Percentiles rank a stretch among this genome's conserved stretches.
These are phyloP conservation scores for Trematocara variabile DNA, from an alignment of 2,113 vertebrate species.

Conservation along the genomic window DNA sequence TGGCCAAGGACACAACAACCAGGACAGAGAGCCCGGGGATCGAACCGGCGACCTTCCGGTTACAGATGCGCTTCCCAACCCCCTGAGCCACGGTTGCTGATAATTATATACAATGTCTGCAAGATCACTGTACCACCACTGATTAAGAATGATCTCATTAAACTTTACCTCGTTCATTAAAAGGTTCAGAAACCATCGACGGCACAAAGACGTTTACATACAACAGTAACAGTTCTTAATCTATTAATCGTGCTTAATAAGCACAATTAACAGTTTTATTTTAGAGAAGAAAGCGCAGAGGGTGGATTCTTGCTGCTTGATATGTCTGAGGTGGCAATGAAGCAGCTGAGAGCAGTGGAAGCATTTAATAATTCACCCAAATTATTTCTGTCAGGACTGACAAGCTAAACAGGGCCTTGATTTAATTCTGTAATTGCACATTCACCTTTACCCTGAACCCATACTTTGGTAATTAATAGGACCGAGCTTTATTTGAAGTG, in stretches of 20 bases:
- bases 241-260: background rate
- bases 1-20: too few species aligned
- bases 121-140: conserved; percentile 5
- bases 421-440: conserved; percentile 77
- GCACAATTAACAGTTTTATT: conserved; percentile 2
- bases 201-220: background rate
- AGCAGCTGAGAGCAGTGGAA: conserved; percentile 34
- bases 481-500: conserved; percentile 65
- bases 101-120: conserved; percentile 10
- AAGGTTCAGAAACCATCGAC: background rate
- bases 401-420: conserved; percentile 71
- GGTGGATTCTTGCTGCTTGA: background rate
- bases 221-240: background rate
- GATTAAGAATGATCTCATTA: conserved; percentile 36
- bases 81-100: background rate
- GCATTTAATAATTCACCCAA: conserved; percentile 76
- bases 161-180: conserved; percentile 29
- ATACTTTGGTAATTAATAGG: conserved; percentile 75
- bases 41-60: too few species aligned
- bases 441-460: conserved; percentile 72
- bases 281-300: background rate
- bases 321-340: conserved; percentile 18
- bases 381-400: conserved; percentile 77
- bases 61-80: too few species aligned
- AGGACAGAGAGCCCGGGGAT: too few species aligned